Evolutionary conservation across 2,797 vertebrate genomes (phyloP), one percentile per base, ranked within the genome.

Genomic region (Novumbra hubbsi): DNA sequence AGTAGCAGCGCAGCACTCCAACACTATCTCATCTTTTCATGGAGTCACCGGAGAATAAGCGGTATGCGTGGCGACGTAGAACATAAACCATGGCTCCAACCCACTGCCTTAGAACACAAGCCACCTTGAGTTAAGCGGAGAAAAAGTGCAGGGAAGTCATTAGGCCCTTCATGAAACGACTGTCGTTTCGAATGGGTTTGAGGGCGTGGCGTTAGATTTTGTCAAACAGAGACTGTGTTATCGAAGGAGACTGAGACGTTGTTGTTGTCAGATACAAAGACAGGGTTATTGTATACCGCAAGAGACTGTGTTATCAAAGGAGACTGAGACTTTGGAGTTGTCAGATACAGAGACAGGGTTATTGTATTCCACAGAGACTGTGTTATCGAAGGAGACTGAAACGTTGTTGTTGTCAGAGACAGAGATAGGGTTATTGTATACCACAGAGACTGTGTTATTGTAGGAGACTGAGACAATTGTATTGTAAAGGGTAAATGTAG

Each of bases 11-110:
- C 38, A 69, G 76, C 80, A 73, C 75, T 88, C 84, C 82, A 78
- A 75, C 66, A 11, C 78, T 90, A 86, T 89, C 85, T 86, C 83
- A 80, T 83, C 78, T 85, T 70, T 86, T 90, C 88, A 84, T 81
- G 74, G 77, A 75, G 75, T 82, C 88, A 70, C 81, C 73, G 32
- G 80, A 79, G 84, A 86, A 80, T 63, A 38, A 48, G 71, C 72
- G 80, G 79, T 80, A 80, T 76, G 73, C 85, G 81, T 68, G 74
- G 80, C 74, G 80, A 78, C 77, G 64, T 80, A 73, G 83, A 78
- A 80, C 16, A 84, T 81, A 73, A 21, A 17, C 32, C 28, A 65
- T 1, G 34, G 17, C 27, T 32, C 9, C 1, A 45, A 45, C 14
- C 41, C 41, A 45, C 41, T 2, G 14, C 34, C 34, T 38, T 7